Base-by-base conservation (phyloP, 2,113 vertebrate species). In the Xiphophorus maculatus region DNA sequence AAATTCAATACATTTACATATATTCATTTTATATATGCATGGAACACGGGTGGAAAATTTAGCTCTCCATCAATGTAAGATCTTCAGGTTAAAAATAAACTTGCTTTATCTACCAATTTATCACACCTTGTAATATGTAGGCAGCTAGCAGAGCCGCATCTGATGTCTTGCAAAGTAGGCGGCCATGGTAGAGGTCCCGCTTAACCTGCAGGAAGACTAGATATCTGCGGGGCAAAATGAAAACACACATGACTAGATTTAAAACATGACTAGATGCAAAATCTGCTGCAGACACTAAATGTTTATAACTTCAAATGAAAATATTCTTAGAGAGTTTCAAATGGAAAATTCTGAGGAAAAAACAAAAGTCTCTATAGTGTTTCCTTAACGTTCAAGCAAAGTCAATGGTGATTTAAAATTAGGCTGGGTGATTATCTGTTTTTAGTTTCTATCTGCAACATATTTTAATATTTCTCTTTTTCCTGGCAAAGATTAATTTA, bases 141-240 rank as follows among this genome's bases (percentile, higher is more conserved):
- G 97, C 97, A 6, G 97, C 97, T 89, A 99, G 74, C 86, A 97
- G 81, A 35, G 98, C 98, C 0, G 97, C 97, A 0, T 99, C 98
- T 0, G 98, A 98, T 0, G 97, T 99, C 94, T 97, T 98, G 93
- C 97, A 99, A 84, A 99, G 95, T 42, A 99, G 96, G 0, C 97
- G 97, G 1, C 98, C 97, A 0, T 99, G 98, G 93, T 99, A 99
- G 79, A 99, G 96, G 92, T 99, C 98, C 90, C 98, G 94, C 88
- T 99, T 99, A 90, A 99, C 98, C 96, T 99, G 98, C 74, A 99
- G 96, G 95, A 99, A 99, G 85, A 99, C 97, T 67, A 99, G 88
- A 91, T 99, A 99, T 95, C 98, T 99, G 95, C 97, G 94, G 85
- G 89, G 83, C 15, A 60, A 75, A 54, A 84, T 67, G 83, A 35